phyloP scores from a whole-genome alignment of 1,140 invertebrate species.

The Venustaconcha ellipsiformis region DNA sequence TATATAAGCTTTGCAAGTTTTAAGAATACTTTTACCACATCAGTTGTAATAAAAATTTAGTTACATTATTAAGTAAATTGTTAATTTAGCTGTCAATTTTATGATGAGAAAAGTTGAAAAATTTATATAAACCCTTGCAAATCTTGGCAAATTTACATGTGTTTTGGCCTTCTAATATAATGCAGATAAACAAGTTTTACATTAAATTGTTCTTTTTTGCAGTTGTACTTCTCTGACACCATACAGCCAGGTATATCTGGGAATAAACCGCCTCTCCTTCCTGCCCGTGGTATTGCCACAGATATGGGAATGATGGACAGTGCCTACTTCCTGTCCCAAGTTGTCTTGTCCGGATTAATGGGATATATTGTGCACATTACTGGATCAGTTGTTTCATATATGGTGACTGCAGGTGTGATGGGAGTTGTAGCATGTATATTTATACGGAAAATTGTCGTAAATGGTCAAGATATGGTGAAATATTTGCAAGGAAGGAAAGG shows the following conservation, averaged over 20 bases:
- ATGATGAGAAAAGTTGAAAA: neutral
- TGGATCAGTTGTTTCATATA: conserved; percentile 67
- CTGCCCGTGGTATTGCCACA: conserved; percentile 66
- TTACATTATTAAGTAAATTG: no score
- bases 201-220: conserved; percentile 26
- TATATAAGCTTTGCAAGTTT: no score
- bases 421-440: conserved; percentile 60
- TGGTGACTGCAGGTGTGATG: conserved; percentile 64
- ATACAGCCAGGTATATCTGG: neutral
- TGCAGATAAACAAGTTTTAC: neutral
- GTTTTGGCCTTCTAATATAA: neutral
- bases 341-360: conserved; percentile 68
- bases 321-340: conserved; percentile 71
- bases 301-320: conserved; percentile 70
- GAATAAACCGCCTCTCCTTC: neutral
- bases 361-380: conserved; percentile 70
- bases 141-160: neutral
- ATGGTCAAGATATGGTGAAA: conserved; percentile 42
- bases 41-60: no score
- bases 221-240: conserved; percentile 62
- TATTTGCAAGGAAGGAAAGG: neutral
- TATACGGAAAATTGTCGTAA: conserved; percentile 51
- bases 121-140: neutral
- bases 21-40: no score
- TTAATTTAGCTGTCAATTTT: no score